Percentiles rank a stretch among this genome's conserved stretches.
These are phyloP conservation scores for Rhorus exstirpatorius DNA, from an alignment of 2,888 invertebrate genomes.

Conservation along the genomic window DNA sequence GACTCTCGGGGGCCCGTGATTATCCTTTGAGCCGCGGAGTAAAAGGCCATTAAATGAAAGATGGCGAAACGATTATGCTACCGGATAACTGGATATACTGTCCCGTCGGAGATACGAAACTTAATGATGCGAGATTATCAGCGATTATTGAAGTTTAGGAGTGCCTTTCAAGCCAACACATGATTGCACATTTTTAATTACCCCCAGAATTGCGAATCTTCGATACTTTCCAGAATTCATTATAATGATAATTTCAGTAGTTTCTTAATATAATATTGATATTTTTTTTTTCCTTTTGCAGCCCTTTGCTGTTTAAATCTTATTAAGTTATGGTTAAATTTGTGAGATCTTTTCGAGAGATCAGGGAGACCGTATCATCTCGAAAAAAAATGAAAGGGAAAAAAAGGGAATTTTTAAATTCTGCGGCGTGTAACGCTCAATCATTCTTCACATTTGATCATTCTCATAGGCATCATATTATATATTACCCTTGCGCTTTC, in stretches of 20 bases:
- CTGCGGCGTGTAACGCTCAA: conserved; percentile 3
- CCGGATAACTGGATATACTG: conserved; percentile 32
- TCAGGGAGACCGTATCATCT: too few relatives aligned
- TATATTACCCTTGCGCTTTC: conserved; percentile 23
- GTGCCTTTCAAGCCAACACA: not conserved
- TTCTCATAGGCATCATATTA: conserved; percentile 8
- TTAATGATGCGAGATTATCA: conserved; percentile 11
- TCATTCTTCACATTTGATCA: conserved; percentile 30
- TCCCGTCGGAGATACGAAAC: conserved; percentile 11
- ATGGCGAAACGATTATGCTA: conserved; percentile 55
- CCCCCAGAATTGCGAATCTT: not conserved
- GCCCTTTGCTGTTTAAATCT: too few relatives aligned
- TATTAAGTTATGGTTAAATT: too few relatives aligned
- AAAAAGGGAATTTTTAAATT: conserved; percentile 2
- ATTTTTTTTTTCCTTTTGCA: too few relatives aligned
- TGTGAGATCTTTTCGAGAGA: too few relatives aligned
- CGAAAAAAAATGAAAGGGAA: too few relatives aligned
- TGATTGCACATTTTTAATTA: not conserved
- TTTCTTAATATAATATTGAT: not conserved
- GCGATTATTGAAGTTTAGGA: conserved; percentile 14
- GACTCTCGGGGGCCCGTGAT: not conserved
- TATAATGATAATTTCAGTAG: not conserved
- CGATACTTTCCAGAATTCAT: not conserved
- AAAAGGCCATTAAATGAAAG: conserved; percentile 59
- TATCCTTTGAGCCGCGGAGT: conserved; percentile 30